Evolutionary conservation across 1,140 invertebrate species (phyloP), one percentile per base, ranked within the genome.

Genomic region (Nomia melanderi): DNA sequence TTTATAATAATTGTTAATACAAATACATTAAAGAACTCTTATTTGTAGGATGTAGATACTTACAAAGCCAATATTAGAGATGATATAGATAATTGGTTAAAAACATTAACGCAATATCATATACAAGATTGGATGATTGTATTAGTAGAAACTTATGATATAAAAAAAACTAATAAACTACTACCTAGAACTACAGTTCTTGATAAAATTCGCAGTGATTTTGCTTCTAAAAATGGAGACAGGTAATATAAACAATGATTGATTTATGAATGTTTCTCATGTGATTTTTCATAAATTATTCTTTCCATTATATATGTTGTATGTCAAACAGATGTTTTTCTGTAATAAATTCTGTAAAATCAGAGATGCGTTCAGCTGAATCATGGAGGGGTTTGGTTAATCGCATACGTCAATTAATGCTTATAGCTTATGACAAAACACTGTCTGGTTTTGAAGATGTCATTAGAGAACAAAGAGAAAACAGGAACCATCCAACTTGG

Each of bases 81-180:
- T 90, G 96, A 97, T 83, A 96, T 99, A 81, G 96, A 97, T 90
- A 92, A 93, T 82, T 99, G 98, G 98, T 92, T 98, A 23, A 96
- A 96, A 86, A 94, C 95, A 84, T 92, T 99, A 77, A 94, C 94
- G 79, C 94, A 94, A 74, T 94, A 94, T 88, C 95, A 96, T 66
- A 95, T 98, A 64, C 93, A 95, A 74, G 98, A 99, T 92, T 99
- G 98, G 98, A 95, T 99, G 94, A 97, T 99, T 87, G 94, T 99
- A 60, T 92, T 98, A 76, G 97, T 99, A 41, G 97, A 98, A 92
- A 97, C 96, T 64, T 96, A 97, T 91, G 98, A 99, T 92, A 96
- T 96, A 86, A 96, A 96, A 86, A 97, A 97, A 91, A 95, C 95
- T 53, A 99, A 98, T 91, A 99, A 99, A 92, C 91, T 99, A 27